A percentile compares a stretch with the other conserved stretches of the same genome.
These are phyloP conservation scores for Podotricha telesiphe DNA, from an alignment of 2,888 invertebrate genomes.

Conservation along the genomic window DNA sequence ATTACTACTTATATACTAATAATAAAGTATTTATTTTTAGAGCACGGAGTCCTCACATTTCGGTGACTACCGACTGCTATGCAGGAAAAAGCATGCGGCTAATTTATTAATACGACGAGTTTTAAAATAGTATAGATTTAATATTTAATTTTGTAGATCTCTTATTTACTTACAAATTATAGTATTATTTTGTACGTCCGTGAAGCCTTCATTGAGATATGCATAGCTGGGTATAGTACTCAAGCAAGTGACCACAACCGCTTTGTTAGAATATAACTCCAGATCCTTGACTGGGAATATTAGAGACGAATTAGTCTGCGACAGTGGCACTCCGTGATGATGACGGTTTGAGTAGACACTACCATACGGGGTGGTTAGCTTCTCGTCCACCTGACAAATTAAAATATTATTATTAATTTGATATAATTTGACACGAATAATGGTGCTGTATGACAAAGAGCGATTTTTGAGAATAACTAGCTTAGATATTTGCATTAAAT, in stretches of 20 bases:
- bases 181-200: constrained; percentile 88
- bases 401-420: background rate
- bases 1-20: too few species aligned
- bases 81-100: too few species aligned
- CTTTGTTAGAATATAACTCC: constrained; percentile 87
- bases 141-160: background rate
- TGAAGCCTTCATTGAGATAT: constrained; percentile 86
- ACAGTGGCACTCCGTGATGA: constrained; percentile 73
- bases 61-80: too few species aligned
- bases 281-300: constrained; percentile 88
- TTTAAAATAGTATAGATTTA: too few species aligned
- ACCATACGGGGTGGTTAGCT: constrained; percentile 70
- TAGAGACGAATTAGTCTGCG: constrained; percentile 76
- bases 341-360: constrained; percentile 66
- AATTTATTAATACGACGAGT: too few species aligned
- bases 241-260: constrained; percentile 88
- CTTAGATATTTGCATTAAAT: too few species aligned
- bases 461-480: too few species aligned
- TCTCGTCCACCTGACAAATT: constrained; percentile 68
- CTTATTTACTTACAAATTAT: constrained; percentile 84
- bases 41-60: too few species aligned
- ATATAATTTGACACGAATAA: too few species aligned
- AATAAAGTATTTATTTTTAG: too few species aligned
- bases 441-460: too few species aligned
- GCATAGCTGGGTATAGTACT: constrained; percentile 91